Evolutionary conservation across 2,888 invertebrate genomes (phyloP).

Genomic region (Pardosa pseudoannulata): DNA sequence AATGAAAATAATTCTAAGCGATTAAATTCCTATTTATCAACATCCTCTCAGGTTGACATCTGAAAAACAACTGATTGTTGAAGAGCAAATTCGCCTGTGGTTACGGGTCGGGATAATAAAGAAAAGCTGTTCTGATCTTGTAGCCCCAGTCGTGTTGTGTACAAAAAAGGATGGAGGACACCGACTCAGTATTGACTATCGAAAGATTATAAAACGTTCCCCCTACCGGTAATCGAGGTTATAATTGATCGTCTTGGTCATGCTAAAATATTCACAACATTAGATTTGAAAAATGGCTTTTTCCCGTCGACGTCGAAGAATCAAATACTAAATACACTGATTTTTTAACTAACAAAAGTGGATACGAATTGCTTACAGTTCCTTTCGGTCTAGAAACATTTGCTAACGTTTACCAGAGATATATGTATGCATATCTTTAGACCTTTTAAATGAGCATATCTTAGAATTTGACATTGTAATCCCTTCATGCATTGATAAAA

Average conservation of each 20-base stretch:
- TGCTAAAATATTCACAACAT: too few species aligned
- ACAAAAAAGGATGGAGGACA: not conserved
- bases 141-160: not conserved
- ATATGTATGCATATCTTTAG: not conserved
- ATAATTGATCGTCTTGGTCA: too few species aligned
- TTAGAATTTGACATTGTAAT: constrained; percentile 22
- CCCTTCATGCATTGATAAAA: not conserved
- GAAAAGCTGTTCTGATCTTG: not conserved
- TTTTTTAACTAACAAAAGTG: constrained; percentile 1
- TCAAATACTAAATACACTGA: not conserved
- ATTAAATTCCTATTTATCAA: not conserved
- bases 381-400: constrained; percentile 12
- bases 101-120: not conserved
- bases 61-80: not conserved
- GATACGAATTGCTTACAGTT: constrained; percentile 15
- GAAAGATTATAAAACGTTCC: too few species aligned
- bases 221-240: too few species aligned
- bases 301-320: too few species aligned
- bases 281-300: too few species aligned
- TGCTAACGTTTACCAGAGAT: constrained; percentile 10
- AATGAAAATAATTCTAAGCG: not conserved
- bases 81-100: not conserved
- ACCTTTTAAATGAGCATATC: not conserved
- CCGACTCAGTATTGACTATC: not conserved
- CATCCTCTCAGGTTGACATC: not conserved